These are phyloP conservation scores for Brachystomella parvula DNA, from an alignment of 1,140 invertebrate species.

Conservation along the genomic window DNA sequence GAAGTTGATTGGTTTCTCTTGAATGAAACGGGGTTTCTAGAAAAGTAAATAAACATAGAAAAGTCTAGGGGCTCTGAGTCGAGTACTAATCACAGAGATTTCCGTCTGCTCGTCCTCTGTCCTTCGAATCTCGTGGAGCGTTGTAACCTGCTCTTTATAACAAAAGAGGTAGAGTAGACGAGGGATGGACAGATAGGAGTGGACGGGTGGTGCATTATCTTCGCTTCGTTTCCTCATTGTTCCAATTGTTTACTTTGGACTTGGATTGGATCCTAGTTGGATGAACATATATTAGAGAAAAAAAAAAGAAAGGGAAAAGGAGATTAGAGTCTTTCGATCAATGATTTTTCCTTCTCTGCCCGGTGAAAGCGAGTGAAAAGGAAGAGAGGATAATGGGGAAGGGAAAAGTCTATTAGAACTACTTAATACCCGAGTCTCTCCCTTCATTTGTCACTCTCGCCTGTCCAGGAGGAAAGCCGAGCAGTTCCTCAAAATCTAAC, in stretches of 20 bases:
- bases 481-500: not conserved
- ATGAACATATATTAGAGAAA: too few species aligned
- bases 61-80: not conserved
- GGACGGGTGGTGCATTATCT: conserved; percentile 5
- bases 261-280: not conserved
- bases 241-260: conserved; percentile 8
- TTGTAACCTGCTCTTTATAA: too few species aligned
- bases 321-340: conserved; percentile 7
- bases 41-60: not conserved
- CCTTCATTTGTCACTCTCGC: conserved; percentile 6
- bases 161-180: too few species aligned
- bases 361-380: not conserved
- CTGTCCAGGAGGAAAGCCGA: not conserved
- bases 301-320: not conserved
- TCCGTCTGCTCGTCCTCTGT: too few species aligned
- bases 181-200: too few species aligned
- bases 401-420: not conserved
- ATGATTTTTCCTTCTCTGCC: not conserved
- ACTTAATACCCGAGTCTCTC: not conserved
- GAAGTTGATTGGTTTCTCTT: conserved; percentile 3
- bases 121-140: too few species aligned
- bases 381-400: not conserved
- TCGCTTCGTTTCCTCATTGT: conserved; percentile 2
- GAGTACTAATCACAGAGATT: not conserved
- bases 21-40: not conserved